These are phyloP conservation scores for Bradypodion pumilum DNA, from an alignment of 2,797 vertebrate genomes.

Conservation along the genomic window DNA sequence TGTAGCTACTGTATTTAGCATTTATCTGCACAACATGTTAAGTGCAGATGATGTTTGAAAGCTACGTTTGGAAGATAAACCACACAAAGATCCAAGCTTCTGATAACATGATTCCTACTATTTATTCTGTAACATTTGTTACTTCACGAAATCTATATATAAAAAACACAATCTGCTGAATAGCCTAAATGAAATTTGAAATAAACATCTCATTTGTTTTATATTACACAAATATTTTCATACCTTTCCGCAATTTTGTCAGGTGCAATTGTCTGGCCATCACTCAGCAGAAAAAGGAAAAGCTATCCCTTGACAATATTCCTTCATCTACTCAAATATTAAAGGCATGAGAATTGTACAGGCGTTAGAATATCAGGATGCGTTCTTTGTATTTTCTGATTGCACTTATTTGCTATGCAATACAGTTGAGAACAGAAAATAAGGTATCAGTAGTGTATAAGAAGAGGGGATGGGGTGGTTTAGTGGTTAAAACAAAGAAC, in stretches of 20 bases:
- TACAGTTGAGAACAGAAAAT: background rate
- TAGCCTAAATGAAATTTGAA: constrained; percentile 17
- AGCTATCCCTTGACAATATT: background rate
- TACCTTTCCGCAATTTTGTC: too few species aligned
- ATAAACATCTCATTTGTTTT: background rate
- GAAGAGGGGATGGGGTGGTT: too few species aligned
- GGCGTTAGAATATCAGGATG: background rate
- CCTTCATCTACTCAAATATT: background rate
- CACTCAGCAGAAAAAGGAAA: background rate
- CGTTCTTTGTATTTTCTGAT: background rate
- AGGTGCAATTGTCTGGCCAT: background rate
- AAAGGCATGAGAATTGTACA: background rate
- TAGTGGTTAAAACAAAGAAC: too few species aligned
- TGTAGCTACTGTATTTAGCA: constrained; percentile 90
- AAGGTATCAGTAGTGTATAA: too few species aligned
- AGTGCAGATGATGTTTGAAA: constrained; percentile 78
- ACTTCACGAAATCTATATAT: constrained; percentile 35
- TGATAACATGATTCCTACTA: constrained; percentile 33
- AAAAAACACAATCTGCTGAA: constrained; percentile 13
- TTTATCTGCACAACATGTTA: constrained; percentile 88
- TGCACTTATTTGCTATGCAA: background rate
- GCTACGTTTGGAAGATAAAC: constrained; percentile 78
- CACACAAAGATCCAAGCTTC: constrained; percentile 67
- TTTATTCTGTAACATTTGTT: constrained; percentile 38
- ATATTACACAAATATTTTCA: background rate